phyloP scores from a whole-genome alignment of 2,888 invertebrate genomes.

The Junonia oenone region DNA sequence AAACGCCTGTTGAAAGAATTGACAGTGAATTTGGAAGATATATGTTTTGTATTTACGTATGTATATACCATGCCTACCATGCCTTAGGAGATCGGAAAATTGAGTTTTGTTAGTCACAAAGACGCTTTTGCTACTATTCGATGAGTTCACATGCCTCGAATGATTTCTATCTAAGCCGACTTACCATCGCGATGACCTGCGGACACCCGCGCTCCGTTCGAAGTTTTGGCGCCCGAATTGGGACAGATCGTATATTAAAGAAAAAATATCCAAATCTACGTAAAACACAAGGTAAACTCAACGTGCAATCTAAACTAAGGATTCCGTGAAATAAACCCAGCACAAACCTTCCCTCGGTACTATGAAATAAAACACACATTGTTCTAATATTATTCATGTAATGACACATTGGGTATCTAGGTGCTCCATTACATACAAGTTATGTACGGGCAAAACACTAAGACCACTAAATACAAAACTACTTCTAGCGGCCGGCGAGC shows the following conservation, averaged over 20 bases:
- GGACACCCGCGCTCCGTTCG: constrained; percentile 37
- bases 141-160: constrained; percentile 43
- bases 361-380: constrained; percentile 74
- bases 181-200: constrained; percentile 40
- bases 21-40: constrained; percentile 69
- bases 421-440: constrained; percentile 65
- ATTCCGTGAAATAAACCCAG: constrained; percentile 42
- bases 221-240: constrained; percentile 45
- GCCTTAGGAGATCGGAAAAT: constrained; percentile 36
- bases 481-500: constrained; percentile 48
- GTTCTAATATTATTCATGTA: constrained; percentile 75
- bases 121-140: constrained; percentile 34
- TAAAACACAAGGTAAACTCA: constrained; percentile 31
- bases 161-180: constrained; percentile 35
- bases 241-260: constrained; percentile 33
- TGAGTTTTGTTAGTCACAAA: constrained; percentile 45
- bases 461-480: constrained; percentile 62
- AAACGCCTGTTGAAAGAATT: constrained; percentile 64
- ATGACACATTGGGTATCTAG: constrained; percentile 71
- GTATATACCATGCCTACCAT: constrained; percentile 64
- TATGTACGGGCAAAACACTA: constrained; percentile 61
- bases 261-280: constrained; percentile 28
- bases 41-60: constrained; percentile 59
- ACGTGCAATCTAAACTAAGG: constrained; percentile 46
- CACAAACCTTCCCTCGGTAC: constrained; percentile 50